phyloP scores from a whole-genome alignment of 2,888 invertebrate genomes.

The Metallyticus violacea region DNA sequence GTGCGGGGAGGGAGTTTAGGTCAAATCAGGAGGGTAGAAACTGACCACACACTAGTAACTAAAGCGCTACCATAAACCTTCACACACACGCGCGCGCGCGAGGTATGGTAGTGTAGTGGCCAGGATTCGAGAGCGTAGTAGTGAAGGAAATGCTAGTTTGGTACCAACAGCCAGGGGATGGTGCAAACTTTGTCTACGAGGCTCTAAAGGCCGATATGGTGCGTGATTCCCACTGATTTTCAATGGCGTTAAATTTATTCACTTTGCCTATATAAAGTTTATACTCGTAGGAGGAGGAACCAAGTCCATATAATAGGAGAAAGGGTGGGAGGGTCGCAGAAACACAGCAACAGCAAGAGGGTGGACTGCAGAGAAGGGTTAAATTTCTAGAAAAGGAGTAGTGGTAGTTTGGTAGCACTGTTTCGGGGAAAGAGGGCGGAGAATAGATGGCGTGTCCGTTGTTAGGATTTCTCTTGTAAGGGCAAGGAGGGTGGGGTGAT shows the following conservation, averaged over 20 bases:
- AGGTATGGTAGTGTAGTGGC: not conserved
- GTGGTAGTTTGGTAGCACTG: not conserved
- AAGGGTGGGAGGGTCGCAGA: not conserved
- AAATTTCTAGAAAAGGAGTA: slow-evolving; percentile 8
- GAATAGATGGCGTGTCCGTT: slow-evolving; percentile 10
- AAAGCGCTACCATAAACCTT: slow-evolving; percentile 18
- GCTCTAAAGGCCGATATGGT: slow-evolving; percentile 21
- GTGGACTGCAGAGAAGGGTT: not conserved
- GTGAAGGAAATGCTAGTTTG: not conserved
- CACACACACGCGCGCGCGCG: not conserved
- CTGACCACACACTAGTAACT: slow-evolving; percentile 18
- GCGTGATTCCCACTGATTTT: slow-evolving; percentile 30
- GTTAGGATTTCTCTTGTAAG: slow-evolving; percentile 12
- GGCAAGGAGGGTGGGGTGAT: not conserved
- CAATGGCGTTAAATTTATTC: slow-evolving; percentile 33
- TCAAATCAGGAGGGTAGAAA: slow-evolving; percentile 1
- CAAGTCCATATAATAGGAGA: slow-evolving; percentile 15
- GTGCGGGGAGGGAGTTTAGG: not conserved
- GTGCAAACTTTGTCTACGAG: slow-evolving; percentile 16
- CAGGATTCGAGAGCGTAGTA: not conserved
- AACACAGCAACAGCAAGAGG: not conserved
- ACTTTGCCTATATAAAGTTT: slow-evolving; percentile 23
- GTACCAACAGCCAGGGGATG: not conserved
- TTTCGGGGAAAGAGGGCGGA: not conserved
- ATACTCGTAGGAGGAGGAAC: not conserved